Base-by-base conservation (phyloP, 2,113 vertebrate genomes). In the Peromyscus leucopus region DNA sequence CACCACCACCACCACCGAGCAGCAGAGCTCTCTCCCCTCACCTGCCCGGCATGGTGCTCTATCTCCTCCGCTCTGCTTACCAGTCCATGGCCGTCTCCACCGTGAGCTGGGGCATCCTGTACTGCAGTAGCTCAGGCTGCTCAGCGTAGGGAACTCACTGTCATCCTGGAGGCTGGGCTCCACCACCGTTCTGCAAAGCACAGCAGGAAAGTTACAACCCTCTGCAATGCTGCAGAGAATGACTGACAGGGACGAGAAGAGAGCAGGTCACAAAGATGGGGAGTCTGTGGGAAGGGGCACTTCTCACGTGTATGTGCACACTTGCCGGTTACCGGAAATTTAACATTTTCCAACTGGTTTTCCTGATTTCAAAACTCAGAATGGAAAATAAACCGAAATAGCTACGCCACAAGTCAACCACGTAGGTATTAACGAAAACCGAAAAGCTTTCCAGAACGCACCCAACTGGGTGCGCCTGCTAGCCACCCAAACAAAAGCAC, bases 11-110 rank as follows among this genome's bases (percentile, higher is more conserved):
- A 3, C 8, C 28, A 0, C 63, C 0, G 51, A 17, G 36, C 55
- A 3, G 22, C 65, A 0, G 42, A 21, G 5, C 31, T 12, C 21
- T 13, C 33, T 88, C 8, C 24, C 71, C 93, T 99, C 98, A 99
- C 99, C 99, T 99, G 99, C 96, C 98, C 98, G 2, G 99, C 98
- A 19, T 99, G 98, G 91, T 98, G 98, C 90, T 99, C 99, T 21
- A 99, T 99, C 84, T 99, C 99, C 96, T 99, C 98, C 0, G 99
- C 99, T 97, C 99, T 98, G 95, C 97, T 99, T 99, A 99, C 99
- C 99, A 99, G 36, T 99, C 98, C 0, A 99, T 99, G 85, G 98
- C 99, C 0, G 99, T 98, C 71, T 98, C 98, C 11, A 99, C 98
- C 15, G 99, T 96, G 24, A 99, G 99, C 8, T 97, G 83, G 19